Base-by-base conservation (phyloP, 2,113 vertebrate genomes). In the Gymnogyps californianus region DNA sequence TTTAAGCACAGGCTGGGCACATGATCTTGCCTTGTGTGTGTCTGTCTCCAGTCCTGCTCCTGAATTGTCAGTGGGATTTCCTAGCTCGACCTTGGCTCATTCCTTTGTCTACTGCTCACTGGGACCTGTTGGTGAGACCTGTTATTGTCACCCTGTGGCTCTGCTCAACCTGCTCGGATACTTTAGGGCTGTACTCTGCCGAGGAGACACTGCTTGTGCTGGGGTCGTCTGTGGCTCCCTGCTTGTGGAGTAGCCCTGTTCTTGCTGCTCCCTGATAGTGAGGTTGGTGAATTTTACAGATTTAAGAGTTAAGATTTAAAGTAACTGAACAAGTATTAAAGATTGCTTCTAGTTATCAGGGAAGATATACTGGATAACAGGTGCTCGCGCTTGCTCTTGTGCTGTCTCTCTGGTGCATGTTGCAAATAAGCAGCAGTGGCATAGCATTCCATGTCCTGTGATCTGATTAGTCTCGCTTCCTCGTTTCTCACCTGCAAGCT, bases 11-110 rank as follows among this genome's bases (percentile, higher is more conserved):
- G 65, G 2, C 15, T 3, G 2, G 16, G 10, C 0, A 29, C 0
- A 1, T 74, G 2, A 0, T 25, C 2, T 1, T 71, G 6, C 0
- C 0, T 0, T 8, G 0, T 2, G 17, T 4, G 2, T 18, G 7
- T 7, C 0, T 25, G 19, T 4, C 2, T 66, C 3, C 0, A 29
- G 36, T 4, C 1, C 1, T 76, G 2, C 1, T 77, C 1, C 8
- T 47, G 21, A 24, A 7, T 28, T 36, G 1, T 59, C 1, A 1
- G 2, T 4, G 26, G 20, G 6, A 4, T 26, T 70, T 70, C 3
- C 0, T 1, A 21, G 28, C 5, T 15, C 1, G 3, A 2, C 3
- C 1, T 8, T 4, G 8, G 16, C 2, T 76, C 0, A 0, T 77
- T 81, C 3, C 4, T 74, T 65, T 24, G 5, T 2, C 2, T 77